Conservation (phyloP, 2,888 invertebrate genomes). For the Chalcosyrphus nemorum region DNA sequence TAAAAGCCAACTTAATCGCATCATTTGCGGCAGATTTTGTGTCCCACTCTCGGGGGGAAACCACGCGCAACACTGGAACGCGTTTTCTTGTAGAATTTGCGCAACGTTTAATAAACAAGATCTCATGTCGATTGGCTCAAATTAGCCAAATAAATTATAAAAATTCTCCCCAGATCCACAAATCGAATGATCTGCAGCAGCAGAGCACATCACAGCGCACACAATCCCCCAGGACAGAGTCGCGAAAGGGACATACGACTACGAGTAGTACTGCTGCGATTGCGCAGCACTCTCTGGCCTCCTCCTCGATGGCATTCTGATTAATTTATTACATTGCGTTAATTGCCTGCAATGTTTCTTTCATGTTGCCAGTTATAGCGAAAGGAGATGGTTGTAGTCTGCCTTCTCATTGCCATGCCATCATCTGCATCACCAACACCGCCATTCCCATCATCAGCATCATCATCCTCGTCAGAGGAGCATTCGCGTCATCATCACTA, state of each 20-base stretch:
- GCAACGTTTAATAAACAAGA: constrained; percentile 81
- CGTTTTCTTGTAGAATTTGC: constrained; percentile 77
- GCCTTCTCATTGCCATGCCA: constrained; percentile 56
- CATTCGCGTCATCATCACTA: constrained; percentile 41
- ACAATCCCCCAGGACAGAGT: not conserved
- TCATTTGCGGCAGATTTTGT: constrained; percentile 58
- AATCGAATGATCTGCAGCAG: constrained; percentile 44
- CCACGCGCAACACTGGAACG: constrained; percentile 64
- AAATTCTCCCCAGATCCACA: constrained; percentile 62
- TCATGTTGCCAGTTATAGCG: constrained; percentile 72
- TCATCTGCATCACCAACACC: constrained; percentile 59
- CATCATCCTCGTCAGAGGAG: constrained; percentile 26
- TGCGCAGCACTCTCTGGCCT: not conserved
- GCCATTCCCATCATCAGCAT: constrained; percentile 39
- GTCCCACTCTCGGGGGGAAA: constrained; percentile 15
- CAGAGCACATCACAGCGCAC: no score
- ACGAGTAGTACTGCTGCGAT: no score
- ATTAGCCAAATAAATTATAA: constrained; percentile 81
- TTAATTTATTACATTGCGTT: constrained; percentile 73
- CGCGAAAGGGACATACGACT: constrained; percentile 26
- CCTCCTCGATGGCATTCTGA: constrained; percentile 65
- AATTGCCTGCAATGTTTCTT: constrained; percentile 74
- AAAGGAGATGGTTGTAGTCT: constrained; percentile 60
- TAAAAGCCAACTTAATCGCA: constrained; percentile 71
- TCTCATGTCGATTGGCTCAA: constrained; percentile 81